Base-by-base conservation (phyloP, 2,888 invertebrate genomes). In the Branchellion lobata region DNA sequence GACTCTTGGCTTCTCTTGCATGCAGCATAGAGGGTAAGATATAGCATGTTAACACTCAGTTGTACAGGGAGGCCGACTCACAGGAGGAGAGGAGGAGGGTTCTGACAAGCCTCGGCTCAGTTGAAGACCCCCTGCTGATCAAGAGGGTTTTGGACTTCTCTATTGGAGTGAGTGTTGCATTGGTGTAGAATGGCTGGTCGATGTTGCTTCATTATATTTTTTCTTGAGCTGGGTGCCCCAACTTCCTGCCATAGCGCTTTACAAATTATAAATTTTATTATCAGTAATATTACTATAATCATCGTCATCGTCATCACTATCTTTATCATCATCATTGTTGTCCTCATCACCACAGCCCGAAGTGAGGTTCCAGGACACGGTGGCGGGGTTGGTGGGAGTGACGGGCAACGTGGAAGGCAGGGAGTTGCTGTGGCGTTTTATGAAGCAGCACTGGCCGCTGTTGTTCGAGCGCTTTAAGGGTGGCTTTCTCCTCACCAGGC, bases 61-160 rank as follows among this genome's bases (percentile, higher is more conserved):
- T 87, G 76, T 85, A 95, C 88, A 91, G 93, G 83, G 91, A 92
- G 73, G 91, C 93, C 3, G 95, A 95, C 88, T 89, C 95, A 83
- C 93, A 94, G 85, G 96, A 96, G 88, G 96, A 96, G 87, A 95
- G 94, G 87, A 93, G 94, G 87, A 91, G 96, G 85, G 93, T 96
- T 85, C 91, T 93, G 80, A 90, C 93, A 81, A 91, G 94, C 2
- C 90, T 96, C 79, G 96, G 96, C 51, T 91, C 93, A 68, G 91
- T 93, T 78, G 90, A 90, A 82, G 92, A 94, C 87, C 90, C 91
- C 21, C 89, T 88, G 33, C 88, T 95, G 80, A 89, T 95, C 80
- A 89, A 90, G 74, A 91, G 91, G 84, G 94, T 94, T 68, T 90
- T 88, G 5, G 84, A 88, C 3, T 87, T 88, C 81, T 84, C 87